These are phyloP conservation scores for Sthenelais limicola DNA, from an alignment of 2,888 invertebrate genomes.

Conservation along the genomic window DNA sequence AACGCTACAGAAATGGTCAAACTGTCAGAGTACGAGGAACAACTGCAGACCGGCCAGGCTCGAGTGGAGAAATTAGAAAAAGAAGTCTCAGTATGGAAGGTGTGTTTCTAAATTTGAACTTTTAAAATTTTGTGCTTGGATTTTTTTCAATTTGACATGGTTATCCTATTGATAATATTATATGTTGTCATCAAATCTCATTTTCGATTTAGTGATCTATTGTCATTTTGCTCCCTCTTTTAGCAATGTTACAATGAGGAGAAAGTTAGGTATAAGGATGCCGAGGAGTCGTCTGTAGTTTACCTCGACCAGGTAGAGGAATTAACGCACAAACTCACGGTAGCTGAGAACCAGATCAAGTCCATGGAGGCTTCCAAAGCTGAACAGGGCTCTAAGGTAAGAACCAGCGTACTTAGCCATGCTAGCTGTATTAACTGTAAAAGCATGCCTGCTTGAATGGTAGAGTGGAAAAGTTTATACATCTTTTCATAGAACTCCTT, in stretches of 20 bases:
- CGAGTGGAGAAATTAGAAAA: constrained; percentile 34
- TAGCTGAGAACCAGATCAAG: constrained; percentile 65
- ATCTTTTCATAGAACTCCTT: too few species aligned
- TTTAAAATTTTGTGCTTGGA: too few species aligned
- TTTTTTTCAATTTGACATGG: too few species aligned
- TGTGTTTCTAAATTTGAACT: too few species aligned
- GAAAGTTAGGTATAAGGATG: constrained; percentile 42
- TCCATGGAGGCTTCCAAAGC: constrained; percentile 56
- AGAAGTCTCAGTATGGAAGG: constrained; percentile 34
- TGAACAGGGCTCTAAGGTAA: constrained; percentile 29
- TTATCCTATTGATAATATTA: too few species aligned
- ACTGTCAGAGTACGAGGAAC: constrained; percentile 25
- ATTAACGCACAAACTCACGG: constrained; percentile 66
- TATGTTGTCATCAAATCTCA: too few species aligned
- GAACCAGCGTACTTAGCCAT: too few species aligned
- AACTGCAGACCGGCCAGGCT: constrained; percentile 31
- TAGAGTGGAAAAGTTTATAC: too few species aligned
- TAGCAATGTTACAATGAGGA: constrained; percentile 34
- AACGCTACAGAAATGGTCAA: constrained; percentile 23
- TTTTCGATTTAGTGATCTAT: too few species aligned
- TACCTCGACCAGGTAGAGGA: constrained; percentile 71
- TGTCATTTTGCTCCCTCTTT: not conserved
- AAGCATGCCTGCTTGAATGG: too few species aligned
- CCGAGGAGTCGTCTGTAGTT: constrained; percentile 59
- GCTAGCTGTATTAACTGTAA: too few species aligned